Evolutionary conservation across 2,888 invertebrate species (phyloP), one percentile per base, ranked within the genome.

Genomic region (Nymphalis polychloros): DNA sequence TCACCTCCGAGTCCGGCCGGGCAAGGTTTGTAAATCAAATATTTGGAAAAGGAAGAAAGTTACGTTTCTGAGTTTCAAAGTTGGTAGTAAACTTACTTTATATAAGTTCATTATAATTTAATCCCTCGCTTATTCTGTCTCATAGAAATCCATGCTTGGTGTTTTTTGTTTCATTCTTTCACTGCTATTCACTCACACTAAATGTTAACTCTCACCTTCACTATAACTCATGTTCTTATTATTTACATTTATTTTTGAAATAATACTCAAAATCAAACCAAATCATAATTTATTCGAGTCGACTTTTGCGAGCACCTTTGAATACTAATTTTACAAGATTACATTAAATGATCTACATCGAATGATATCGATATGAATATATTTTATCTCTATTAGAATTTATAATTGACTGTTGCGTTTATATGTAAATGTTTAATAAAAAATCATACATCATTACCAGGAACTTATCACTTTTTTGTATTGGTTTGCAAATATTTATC

Each of bases 11-110:
- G 60, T 59, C 73, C 75, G 74, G 84, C 71, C 77, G 77, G 73
- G 72, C 90, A 89, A 92, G 92, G 92, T 92, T 84, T 82, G 92
- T 90, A 70, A 61, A 48, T 17, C 61, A 61, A 8, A 62, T 27
- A 19, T 67, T 20, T 41, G 57, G 46, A 53, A 60, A 31, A 49
- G 55, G 27, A 52, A 49, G 3, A 49, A 19, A 48, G 48, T 48
- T 17, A 49, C 17, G 49, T 49, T 49, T n/a, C 19, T 7, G 17
- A 27, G n/a, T 41, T 41, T 35, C 16, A 53, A 10, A 53, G 27
- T 53, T 53, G 19, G 19, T 50, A 2, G 20, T 50, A 23, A 27
- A n/a, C 8, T n/a, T 31, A 31, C 60, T 20, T 16, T 16, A 8
- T 35, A 17, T 16, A 35, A 60, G 10, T 47, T 17, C 17, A 48